Evolutionary conservation across 2,888 invertebrate species (phyloP), one percentile per base, ranked within the genome.

Genomic region (Osmoderma eremita): DNA sequence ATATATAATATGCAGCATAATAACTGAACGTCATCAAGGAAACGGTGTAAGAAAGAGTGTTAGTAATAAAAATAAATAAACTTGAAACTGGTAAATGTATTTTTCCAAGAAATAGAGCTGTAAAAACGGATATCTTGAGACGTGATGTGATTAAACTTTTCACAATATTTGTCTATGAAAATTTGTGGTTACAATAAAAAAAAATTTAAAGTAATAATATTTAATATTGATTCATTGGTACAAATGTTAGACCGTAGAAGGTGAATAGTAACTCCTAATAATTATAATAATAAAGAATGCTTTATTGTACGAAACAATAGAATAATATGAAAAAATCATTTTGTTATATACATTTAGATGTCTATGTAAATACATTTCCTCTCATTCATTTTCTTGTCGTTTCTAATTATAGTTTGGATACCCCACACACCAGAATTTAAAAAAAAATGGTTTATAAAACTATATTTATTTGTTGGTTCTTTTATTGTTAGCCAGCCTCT

Each of bases 391-490:
- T 50, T 38, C 30, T 36, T 53, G 13, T 30, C 24, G 42, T 15
- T 41, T 62, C 13, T 53, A 64, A 53, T 64, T 65, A 49, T 54
- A 17, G 65, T 56, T 65, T 65, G 38, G 38, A 56, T 56, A 65
- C 24, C 56, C 49, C 56, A 65, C 12, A 24, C 48, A 48, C 38
- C 30, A 30, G 38, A 56, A 36, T 49, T 24, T 58, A 45, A 30
- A 42, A 42, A 24, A 39, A 20, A 18, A 58, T 58, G 42, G 24
- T 58, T 45, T 42, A 58, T 58, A 45, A 42, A 42, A 38, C 15
- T 65, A 65, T 56, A 65, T 65, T 65, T 65, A 56, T 65, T 65
- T 65, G 65, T 65, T 65, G 65, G 48, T 65, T 65, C 56, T 58
- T 65, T 56, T 56, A 48, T 65, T 49, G 54, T 65, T 56, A 65